Base-by-base conservation (phyloP, 2,113 vertebrate species). In the Rhagologus leucostigma region DNA sequence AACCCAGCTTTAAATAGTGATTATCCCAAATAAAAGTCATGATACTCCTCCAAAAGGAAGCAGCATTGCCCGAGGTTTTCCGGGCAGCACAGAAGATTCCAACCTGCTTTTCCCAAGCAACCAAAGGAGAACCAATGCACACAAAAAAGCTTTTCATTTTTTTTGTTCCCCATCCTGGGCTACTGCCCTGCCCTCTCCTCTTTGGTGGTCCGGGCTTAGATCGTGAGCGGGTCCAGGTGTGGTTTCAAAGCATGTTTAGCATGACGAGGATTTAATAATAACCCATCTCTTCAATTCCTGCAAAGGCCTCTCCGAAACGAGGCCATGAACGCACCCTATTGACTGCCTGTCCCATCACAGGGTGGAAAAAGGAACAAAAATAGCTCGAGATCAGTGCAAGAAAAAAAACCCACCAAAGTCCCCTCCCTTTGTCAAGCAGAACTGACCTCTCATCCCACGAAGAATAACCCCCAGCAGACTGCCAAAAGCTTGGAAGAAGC, bases 381-480 rank as follows among this genome's bases (percentile, higher is more conserved):
- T 97, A 96, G 47, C 84, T 90, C 4, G 0, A 76, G 87, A 70
- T 35, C 78, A 69, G 47, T 3, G 20, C 49, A 49, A 65, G 75
- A 2, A 18, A 24, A 68, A 70, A 39, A 53, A 7, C 14, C 17
- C 79, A 70, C 56, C 71, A 57, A 82, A 90, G 90, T 16, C 79
- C 70, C 84, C 77, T 93, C 87, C 37, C 67, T 88, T 95, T 90
- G 63, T 93, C n/a, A 26, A 55, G 52, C 52, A 81, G 44, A 71
- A 60, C 9, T 73, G 90, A 96, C 93, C 95, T 96, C 88, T 96
- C 33, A 23, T 93, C 90, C 87, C 70, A 74, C 0, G 0, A 96
- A 96, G 91, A 91, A 95, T 60, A 94, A 88, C 42, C 68, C 74
- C 78, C 93, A 77, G 90, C 85, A 91, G 84, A 96, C 62, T 11